Conservation (phyloP, 64 coral and sea anemone species). For the Porites lutea region DNA sequence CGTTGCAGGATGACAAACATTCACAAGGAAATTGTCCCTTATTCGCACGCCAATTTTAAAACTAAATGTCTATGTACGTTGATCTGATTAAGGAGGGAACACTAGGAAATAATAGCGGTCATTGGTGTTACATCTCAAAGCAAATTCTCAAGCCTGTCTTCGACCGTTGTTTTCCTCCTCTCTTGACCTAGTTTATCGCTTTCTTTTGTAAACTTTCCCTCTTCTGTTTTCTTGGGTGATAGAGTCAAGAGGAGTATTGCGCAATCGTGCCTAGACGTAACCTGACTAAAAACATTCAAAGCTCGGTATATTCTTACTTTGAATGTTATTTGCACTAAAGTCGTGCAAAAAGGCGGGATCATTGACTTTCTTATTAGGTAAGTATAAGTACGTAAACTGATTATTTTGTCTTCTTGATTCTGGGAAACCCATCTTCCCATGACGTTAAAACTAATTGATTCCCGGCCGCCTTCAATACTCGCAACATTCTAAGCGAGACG, state of each 20-base stretch:
- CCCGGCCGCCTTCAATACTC: background rate
- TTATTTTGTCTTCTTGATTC: background rate
- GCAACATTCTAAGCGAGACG: background rate
- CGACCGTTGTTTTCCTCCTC: slow-evolving; percentile 17
- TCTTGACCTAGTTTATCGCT: slow-evolving; percentile 38
- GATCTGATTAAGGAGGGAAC: background rate
- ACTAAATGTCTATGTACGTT: background rate
- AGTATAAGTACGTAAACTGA: background rate
- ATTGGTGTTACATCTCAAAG: slow-evolving; percentile 30
- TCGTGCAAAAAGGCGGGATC: no score
- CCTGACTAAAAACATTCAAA: no score
- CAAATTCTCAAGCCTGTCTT: slow-evolving; percentile 48
- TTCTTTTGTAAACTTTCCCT: background rate
- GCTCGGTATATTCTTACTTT: no score
- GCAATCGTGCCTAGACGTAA: background rate
- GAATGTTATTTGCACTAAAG: no score
- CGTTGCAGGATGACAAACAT: background rate
- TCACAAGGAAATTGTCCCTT: background rate
- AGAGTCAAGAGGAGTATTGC: background rate
- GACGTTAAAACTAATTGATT: background rate
- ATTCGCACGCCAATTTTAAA: slow-evolving; percentile 5
- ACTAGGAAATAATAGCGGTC: slow-evolving; percentile 29
- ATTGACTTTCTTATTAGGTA: background rate
- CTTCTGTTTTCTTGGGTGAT: background rate
- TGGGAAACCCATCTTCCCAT: background rate